These are phyloP conservation scores for Cinclus mexicanus DNA, from an alignment of 2,113 vertebrate genomes.

Conservation along the genomic window DNA sequence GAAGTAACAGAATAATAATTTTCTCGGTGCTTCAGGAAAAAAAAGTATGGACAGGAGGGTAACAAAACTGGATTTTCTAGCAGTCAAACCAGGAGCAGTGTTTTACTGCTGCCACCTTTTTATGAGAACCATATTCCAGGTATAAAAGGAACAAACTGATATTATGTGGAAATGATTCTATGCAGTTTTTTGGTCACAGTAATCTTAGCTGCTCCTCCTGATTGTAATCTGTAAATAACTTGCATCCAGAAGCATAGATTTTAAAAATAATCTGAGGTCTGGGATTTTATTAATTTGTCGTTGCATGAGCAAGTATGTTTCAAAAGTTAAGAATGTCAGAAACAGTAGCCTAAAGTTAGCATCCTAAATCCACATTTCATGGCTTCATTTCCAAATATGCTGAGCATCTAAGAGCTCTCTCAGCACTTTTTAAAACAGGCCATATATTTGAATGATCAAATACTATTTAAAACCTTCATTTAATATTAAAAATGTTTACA, in stretches of 20 bases:
- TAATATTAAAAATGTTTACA: not conserved
- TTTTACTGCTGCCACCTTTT: not conserved
- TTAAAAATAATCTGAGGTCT: not conserved
- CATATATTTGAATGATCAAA: not conserved
- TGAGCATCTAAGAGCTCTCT: conserved; percentile 9
- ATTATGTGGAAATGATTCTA: not conserved
- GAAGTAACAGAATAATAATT: not conserved
- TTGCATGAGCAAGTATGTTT: not conserved
- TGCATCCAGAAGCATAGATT: not conserved
- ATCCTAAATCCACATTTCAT: conserved; percentile 63
- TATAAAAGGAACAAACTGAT: conserved; percentile 12
- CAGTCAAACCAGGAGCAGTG: not conserved
- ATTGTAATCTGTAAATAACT: not conserved
- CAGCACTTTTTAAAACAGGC: not conserved
- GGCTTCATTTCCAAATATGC: conserved; percentile 53
- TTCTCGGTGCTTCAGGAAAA: not conserved
- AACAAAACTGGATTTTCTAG: not conserved
- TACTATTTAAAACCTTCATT: not conserved
- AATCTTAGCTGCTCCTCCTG: not conserved
- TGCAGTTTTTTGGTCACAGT: not conserved
- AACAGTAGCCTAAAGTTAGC: conserved; percentile 60
- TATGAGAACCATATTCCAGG: conserved; percentile 27
- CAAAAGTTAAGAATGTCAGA: conserved; percentile 45
- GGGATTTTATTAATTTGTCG: not conserved
- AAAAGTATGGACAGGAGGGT: not conserved